Conservation (phyloP, 2,113 vertebrate species). For the Ctenomys sociabilis region DNA sequence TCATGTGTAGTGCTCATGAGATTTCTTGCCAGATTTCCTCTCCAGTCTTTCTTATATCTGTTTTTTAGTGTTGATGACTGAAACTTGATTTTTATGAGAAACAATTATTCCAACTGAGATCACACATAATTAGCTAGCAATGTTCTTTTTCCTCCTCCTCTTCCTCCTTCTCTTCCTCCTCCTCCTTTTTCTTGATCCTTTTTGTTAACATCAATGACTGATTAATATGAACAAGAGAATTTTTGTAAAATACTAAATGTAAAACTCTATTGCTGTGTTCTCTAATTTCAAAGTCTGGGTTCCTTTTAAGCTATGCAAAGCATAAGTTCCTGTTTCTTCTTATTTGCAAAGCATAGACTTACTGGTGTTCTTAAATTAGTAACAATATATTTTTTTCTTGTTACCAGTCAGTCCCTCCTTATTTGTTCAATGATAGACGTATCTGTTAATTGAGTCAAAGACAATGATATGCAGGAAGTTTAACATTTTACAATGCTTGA, state of each 20-base stretch:
- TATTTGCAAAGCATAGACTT: background rate
- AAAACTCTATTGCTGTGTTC: background rate
- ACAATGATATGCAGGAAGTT: background rate
- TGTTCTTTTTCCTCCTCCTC: too few relatives aligned
- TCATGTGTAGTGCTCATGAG: background rate
- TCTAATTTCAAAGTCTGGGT: background rate
- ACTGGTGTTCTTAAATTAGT: background rate
- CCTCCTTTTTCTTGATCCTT: background rate
- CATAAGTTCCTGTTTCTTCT: background rate
- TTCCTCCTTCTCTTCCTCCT: background rate
- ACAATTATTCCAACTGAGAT: background rate
- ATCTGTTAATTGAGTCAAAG: background rate
- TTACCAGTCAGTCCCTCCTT: background rate
- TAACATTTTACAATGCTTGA: background rate
- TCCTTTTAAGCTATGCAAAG: background rate
- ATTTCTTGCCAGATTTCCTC: background rate
- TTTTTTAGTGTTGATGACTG: background rate
- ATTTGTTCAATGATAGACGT: background rate
- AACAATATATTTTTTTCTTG: background rate
- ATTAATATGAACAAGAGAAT: background rate
- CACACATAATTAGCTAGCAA: background rate
- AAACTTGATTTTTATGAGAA: background rate
- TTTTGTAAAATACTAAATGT: background rate
- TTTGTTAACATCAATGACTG: background rate
- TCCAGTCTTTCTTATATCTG: background rate